A percentile compares a stretch with the other conserved stretches of the same genome.
phyloP scores from a whole-genome alignment of 2,888 invertebrate genomes.

The Yponomeuta malinellus region DNA sequence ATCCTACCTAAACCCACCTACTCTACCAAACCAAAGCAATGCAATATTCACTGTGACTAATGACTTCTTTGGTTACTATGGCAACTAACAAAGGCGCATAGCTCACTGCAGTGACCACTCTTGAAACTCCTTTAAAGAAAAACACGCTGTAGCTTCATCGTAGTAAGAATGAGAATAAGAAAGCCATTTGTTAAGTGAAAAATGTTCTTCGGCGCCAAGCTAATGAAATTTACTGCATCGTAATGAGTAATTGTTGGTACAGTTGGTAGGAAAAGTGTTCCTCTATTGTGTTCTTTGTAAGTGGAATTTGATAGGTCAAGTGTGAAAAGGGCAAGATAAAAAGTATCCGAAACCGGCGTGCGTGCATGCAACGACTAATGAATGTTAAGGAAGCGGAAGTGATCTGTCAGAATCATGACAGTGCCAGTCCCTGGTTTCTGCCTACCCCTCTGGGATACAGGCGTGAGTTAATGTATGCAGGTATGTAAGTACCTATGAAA shows the following conservation, averaged over 20 bases:
- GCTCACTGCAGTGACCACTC: background rate
- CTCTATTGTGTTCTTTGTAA: background rate
- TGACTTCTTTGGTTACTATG: background rate
- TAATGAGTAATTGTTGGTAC: background rate
- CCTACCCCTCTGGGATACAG: no score
- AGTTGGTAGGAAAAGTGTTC: background rate
- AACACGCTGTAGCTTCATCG: background rate
- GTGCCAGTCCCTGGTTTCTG: no score
- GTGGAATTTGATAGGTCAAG: background rate
- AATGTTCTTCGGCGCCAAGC: background rate
- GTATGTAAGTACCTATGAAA: no score
- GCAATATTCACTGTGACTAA: background rate
- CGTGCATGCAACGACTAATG: no score
- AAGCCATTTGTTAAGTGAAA: background rate
- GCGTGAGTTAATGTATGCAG: no score
- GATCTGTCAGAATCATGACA: no score
- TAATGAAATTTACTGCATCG: slow-evolving; percentile 1
- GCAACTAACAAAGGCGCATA: slow-evolving; percentile 1
- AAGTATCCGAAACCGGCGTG: no score
- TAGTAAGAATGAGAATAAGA: background rate
- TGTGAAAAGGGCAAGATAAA: background rate
- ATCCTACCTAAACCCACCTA: no score
- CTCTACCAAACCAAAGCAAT: background rate
- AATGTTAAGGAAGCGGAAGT: no score
- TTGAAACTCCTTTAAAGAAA: background rate